Conservation (phyloP, 2,888 invertebrate genomes). For the Tuta absoluta region DNA sequence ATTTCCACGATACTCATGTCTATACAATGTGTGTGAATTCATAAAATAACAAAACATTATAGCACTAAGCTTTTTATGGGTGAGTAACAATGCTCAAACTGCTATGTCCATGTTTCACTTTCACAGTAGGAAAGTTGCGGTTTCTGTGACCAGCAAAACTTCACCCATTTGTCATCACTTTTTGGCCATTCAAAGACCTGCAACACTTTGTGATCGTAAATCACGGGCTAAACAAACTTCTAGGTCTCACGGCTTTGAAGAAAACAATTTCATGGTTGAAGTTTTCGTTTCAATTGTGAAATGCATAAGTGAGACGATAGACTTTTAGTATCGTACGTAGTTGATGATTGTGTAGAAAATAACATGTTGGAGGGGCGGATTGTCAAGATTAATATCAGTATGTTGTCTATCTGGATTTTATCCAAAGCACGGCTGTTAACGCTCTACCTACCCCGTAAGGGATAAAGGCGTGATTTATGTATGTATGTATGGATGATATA, state of each 20-base stretch:
- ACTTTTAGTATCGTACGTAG: too few relatives aligned
- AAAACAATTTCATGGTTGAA: conserved; percentile 5
- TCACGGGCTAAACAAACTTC: conserved; percentile 32
- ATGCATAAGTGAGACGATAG: too few relatives aligned
- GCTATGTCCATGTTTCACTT: conserved; percentile 20
- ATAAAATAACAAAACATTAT: neutral
- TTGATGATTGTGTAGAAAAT: too few relatives aligned
- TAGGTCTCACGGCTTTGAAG: neutral
- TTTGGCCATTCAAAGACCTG: conserved; percentile 32
- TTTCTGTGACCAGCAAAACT: conserved; percentile 30
- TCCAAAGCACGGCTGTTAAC: too few relatives aligned
- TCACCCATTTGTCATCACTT: conserved; percentile 34
- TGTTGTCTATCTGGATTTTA: too few relatives aligned
- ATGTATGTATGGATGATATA: too few relatives aligned
- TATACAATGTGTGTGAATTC: too few relatives aligned
- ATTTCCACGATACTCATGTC: too few relatives aligned
- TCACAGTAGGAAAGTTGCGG: conserved; percentile 29
- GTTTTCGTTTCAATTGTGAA: conserved; percentile 24
- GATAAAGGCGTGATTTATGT: too few relatives aligned
- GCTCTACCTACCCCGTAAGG: too few relatives aligned
- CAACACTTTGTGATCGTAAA: conserved; percentile 29
- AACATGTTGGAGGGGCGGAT: too few relatives aligned
- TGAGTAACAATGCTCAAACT: neutral
- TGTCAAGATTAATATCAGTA: too few relatives aligned
- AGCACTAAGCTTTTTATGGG: neutral